phyloP scores from a whole-genome alignment of 2,888 invertebrate genomes.

The Camponotus fellah region DNA sequence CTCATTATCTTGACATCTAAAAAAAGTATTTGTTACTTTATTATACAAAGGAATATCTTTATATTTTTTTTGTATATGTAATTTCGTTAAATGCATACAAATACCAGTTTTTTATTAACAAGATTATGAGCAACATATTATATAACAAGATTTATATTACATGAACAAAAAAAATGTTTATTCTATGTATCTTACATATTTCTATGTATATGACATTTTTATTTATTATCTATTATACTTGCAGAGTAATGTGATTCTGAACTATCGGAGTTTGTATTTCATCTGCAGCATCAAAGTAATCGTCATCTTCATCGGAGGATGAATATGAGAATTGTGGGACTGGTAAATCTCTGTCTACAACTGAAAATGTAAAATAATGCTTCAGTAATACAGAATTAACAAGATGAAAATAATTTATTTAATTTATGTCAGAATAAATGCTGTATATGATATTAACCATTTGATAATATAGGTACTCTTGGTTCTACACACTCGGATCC shows the following conservation, averaged over 20 bases:
- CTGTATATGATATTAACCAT: slow-evolving; percentile 74
- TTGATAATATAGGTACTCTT: slow-evolving; percentile 80
- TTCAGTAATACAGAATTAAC: background rate
- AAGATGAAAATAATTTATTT: background rate
- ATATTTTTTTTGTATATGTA: background rate
- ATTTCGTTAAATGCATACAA: background rate
- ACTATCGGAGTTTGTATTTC: slow-evolving; percentile 84
- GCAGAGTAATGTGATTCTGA: slow-evolving; percentile 78
- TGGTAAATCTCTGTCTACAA: slow-evolving; percentile 88
- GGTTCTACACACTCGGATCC: slow-evolving; percentile 89
- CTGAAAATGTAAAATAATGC: slow-evolving; percentile 51
- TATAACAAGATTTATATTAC: background rate
- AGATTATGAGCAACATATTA: background rate
- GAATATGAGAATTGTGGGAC: slow-evolving; percentile 98
- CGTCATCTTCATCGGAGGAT: slow-evolving; percentile 98
- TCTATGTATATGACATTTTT: background rate
- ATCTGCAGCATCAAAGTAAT: slow-evolving; percentile 97
- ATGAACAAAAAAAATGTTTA: background rate
- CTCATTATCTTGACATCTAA: slow-evolving; percentile 80
- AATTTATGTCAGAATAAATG: slow-evolving; percentile 25
- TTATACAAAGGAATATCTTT: background rate
- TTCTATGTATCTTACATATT: background rate
- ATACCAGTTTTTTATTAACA: background rate
- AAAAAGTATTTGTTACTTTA: slow-evolving; percentile 30
- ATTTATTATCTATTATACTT: slow-evolving; percentile 70